Evolutionary conservation across 1,140 invertebrate genomes (phyloP), one percentile per base, ranked within the genome.

Genomic region (Orius insidiosus): DNA sequence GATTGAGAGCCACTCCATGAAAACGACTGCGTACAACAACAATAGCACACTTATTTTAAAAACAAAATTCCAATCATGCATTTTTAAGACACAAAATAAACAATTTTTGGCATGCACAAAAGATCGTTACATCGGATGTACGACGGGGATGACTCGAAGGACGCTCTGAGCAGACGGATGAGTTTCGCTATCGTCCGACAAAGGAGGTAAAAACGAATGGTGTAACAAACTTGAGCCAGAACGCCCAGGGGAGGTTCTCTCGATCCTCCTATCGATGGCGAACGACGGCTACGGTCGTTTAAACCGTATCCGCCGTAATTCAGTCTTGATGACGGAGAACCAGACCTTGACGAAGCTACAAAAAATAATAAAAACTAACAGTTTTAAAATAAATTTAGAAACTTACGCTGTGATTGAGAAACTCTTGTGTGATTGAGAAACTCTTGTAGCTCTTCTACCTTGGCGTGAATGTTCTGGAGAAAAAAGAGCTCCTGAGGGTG

Each of bases 151-250:
- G 83, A 88, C 57, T 88, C 85, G 55, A 81, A 79, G 18, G 86
- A 92, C 85, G 66, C 57, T 96, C 89, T 1, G 89, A 94, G 60
- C 88, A 93, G 38, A 94, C 78, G 60, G 87, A 93, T 31, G 89
- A 95, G 87, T 90, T 61, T 96, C 92, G 38, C 87, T 93, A 48
- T 87, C 83, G 59, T 90, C 85, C 32, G 85, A 86, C 3, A 24
- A 7, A 4, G 24, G 24, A 3, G 24, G 24, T 7, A 24, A 24
- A 24, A 24, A 24, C 7, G 24, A 24, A 24, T 24, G 24, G 7
- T 24, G 24, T 24, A 24, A 24, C 3, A 24, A 7, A 24, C 24
- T 24, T 24, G 24, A 24, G 24, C 24, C 24, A n/a, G 16, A 51
- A 11, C 49, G 11, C 9, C 24, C 38, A 6, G 49, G 49, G 2